Base-by-base conservation (phyloP, 2,113 vertebrate species). In the Syrmaticus mikado region DNA sequence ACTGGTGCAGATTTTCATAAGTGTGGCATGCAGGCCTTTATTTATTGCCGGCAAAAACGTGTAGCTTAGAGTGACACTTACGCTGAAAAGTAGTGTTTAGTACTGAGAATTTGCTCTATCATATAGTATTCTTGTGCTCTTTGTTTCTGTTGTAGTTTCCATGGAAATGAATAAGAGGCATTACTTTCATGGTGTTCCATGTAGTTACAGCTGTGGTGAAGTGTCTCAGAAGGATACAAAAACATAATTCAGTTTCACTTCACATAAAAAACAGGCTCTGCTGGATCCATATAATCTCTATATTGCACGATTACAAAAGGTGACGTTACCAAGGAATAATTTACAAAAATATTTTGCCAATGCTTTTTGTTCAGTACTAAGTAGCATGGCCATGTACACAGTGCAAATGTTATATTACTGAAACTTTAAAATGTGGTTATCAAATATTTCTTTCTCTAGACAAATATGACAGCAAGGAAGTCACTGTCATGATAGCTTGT, bases 381-480 rank as follows among this genome's bases (percentile, higher is more conserved):
- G 22, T 1, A 43, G 11, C 12, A 9, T 25, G 52, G 50, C 10
- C 28, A 11, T 12, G 5, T 12, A 40, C 25, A 14, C 50, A 40
- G 30, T 0, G 1, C 19, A 85, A 91, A 53, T 52, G 40, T 40
- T 41, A 6, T 0, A 0, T 43, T 68, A 15, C 60, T 19, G 3
- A 45, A 27, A 58, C 2, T 4, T 66, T 78, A 60, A 17, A 38
- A 13, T 36, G 13, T 22, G 6, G 21, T 32, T 68, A 50, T 53
- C 40, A 89, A 66, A n/a, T 24, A 43, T 28, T 76, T 85, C n/a
- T 84, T 71, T 77, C 32, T 57, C 17, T 19, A 34, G 58, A 43
- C 11, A 92, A 87, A 61, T 8, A 66, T 0, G 3, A 41, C 30
- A 60, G 28, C 43, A 72, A 85, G 19, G 25, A 89, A 93, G 71